Percentiles rank a stretch among this genome's conserved stretches.
Evolutionary conservation across 2,888 invertebrate species (phyloP).

Genomic region (Drosophila paracracens): DNA sequence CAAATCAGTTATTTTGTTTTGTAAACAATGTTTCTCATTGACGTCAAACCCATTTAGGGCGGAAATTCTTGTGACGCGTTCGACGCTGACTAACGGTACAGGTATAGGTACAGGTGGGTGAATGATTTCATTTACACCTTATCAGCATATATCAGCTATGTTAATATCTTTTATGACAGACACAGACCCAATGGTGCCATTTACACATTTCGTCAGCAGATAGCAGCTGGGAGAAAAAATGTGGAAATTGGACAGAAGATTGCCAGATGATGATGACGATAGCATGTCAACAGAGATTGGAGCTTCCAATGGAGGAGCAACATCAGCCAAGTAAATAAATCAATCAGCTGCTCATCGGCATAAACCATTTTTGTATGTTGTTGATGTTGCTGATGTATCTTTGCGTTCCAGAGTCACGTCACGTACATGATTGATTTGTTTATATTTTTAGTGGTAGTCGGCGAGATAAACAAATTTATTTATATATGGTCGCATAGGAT

Average conservation of each 20-base stretch:
- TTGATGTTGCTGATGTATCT: conserved; percentile 20
- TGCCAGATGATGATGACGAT: conserved; percentile 12
- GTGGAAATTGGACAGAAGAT: conserved; percentile 22
- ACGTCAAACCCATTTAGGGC: conserved; percentile 43
- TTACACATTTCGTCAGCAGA: conserved; percentile 10
- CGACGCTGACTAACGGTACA: conserved; percentile 48
- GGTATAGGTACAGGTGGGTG: conserved; percentile 19
- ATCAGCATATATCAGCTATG: conserved; percentile 33
- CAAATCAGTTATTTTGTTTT: background rate
- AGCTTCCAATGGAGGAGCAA: conserved; percentile 4
- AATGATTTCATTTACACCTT: conserved; percentile 36
- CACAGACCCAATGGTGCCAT: conserved; percentile 32
- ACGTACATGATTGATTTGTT: conserved; percentile 63
- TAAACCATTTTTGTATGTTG: conserved; percentile 15
- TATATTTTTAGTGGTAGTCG: conserved; percentile 39
- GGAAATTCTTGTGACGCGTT: conserved; percentile 41
- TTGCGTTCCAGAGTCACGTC: conserved; percentile 1
- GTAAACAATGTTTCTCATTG: conserved; percentile 32
- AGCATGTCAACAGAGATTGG: conserved; percentile 21
- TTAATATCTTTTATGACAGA: conserved; percentile 42
- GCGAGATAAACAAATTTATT: conserved; percentile 40
- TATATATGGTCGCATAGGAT: conserved; percentile 17
- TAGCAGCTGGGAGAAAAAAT: background rate
- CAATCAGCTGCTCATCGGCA: conserved; percentile 53
- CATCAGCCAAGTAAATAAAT: conserved; percentile 63